Conservation (phyloP, 2,797 vertebrate species). For the Myiotriccus ornatus region DNA sequence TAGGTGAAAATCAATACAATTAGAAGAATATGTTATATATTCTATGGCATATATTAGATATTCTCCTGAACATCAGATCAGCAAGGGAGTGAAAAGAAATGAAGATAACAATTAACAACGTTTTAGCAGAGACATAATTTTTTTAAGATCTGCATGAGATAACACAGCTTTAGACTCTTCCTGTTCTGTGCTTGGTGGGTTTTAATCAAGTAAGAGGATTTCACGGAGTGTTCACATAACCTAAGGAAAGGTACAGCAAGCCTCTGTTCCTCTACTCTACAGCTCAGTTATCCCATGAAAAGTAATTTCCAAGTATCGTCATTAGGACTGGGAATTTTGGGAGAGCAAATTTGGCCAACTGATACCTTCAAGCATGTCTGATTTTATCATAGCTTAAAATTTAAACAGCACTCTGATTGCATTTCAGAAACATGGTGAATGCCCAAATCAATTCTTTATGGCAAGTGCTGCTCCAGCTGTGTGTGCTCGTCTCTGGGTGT, state of each 20-base stretch:
- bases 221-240: neutral
- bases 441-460: neutral
- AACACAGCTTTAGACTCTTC: neutral
- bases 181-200: neutral
- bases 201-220: neutral
- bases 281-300: neutral
- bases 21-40: neutral
- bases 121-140: neutral
- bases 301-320: neutral
- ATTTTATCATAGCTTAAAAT: neutral
- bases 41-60: neutral
- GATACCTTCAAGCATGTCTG: neutral
- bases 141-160: neutral
- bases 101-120: neutral
- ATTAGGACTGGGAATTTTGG: neutral
- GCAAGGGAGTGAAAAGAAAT: neutral
- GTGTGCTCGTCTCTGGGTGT: neutral
- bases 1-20: neutral
- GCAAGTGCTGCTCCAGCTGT: fast-evolving
- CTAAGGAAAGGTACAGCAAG: neutral
- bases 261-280: neutral
- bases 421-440: neutral
- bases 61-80: neutral
- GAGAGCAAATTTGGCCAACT: neutral
- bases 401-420: fast-evolving